Evolutionary conservation across 2,113 vertebrate genomes (phyloP).

Genomic region (Nibea albiflora): DNA sequence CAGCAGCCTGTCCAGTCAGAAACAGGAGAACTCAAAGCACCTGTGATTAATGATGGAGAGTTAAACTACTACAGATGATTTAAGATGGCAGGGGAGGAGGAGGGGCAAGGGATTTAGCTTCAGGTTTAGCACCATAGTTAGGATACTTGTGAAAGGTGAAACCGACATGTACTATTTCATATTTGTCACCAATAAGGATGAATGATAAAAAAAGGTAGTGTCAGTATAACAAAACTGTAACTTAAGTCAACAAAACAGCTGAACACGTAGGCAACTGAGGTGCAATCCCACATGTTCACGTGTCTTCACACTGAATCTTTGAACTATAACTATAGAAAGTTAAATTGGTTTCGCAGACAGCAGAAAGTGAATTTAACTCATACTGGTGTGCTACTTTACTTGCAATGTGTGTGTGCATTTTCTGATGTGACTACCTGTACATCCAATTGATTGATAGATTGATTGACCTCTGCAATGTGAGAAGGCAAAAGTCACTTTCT

Average conservation of each 20-base stretch:
- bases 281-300: no score
- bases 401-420: background rate
- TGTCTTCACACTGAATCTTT: background rate
- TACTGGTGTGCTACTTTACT: background rate
- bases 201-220: background rate
- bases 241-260: no score
- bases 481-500: conserved; percentile 78
- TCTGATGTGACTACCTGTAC: conserved; percentile 57
- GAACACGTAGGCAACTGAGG: no score
- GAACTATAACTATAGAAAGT: background rate
- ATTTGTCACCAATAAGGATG: background rate
- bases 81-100: conserved; percentile 86
- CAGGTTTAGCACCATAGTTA: conserved; percentile 21
- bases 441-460: conserved; percentile 73
- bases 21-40: conserved; percentile 90
- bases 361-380: background rate
- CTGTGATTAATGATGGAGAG: conserved; percentile 93
- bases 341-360: background rate
- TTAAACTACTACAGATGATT: conserved; percentile 89
- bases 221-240: background rate
- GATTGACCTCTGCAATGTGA: conserved; percentile 79
- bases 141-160: conserved; percentile 7
- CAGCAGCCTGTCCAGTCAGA: conserved; percentile 90
- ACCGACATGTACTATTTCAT: background rate
- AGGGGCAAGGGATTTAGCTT: conserved; percentile 5